Evolutionary conservation across 2,797 vertebrate genomes (phyloP).

Genomic region (Babyrousa celebensis): DNA sequence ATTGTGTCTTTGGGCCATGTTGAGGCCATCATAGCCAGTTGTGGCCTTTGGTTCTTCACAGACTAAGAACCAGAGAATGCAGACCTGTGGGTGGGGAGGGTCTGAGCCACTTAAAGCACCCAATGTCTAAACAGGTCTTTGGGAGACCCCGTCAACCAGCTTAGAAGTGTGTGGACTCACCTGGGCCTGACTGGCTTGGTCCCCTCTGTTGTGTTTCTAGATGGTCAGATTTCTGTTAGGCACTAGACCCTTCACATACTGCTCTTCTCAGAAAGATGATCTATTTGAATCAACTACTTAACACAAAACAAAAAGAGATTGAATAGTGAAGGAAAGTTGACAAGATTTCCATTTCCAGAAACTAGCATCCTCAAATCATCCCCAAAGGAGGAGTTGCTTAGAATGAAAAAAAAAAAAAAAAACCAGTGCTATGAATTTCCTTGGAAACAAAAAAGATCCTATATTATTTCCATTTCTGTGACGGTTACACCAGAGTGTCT

Average conservation of each 20-base stretch:
- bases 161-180: background rate
- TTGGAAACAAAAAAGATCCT: background rate
- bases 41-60: background rate
- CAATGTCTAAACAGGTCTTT: background rate
- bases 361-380: background rate
- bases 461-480: background rate
- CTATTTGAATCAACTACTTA: background rate
- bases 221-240: background rate
- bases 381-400: background rate
- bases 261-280: background rate
- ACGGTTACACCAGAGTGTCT: background rate
- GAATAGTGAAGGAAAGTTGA: background rate
- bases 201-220: no score
- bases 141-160: background rate
- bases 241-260: background rate
- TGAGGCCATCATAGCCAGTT: background rate
- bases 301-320: constrained; percentile 1
- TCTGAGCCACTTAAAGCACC: background rate
- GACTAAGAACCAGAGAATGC: background rate
- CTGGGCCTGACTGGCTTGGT: background rate
- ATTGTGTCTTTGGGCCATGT: background rate
- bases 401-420: background rate
- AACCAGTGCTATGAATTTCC: background rate
- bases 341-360: constrained; percentile 30
- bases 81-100: background rate